Base-by-base conservation (phyloP, 2,888 invertebrate genomes). In the Acholoe squamosa region DNA sequence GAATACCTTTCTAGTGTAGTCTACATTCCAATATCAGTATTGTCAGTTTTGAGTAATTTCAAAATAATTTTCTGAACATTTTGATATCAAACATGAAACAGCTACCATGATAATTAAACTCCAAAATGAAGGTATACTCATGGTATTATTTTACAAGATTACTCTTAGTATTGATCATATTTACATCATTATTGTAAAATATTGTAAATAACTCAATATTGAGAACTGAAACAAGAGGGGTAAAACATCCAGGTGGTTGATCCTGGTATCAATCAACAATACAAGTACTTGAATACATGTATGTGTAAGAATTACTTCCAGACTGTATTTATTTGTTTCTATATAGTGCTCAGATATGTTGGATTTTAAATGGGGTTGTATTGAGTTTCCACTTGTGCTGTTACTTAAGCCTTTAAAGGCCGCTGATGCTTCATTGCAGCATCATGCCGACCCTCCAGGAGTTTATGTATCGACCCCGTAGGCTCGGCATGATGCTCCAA, bases 231-330 rank as follows among this genome's bases (percentile, higher is more conserved):
- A 76, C 1, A 76, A 25, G 76, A 31, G 25, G n/a, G 61, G 61
- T n/a, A 22, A 22, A 31, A 43, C 43, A 33, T 33, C 22, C 43
- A 76, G 31, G 31, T 19, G 76, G 76, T 76, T 76, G 61, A 71
- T 71, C 19, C 14, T 71, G 25, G 3, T 71, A 71, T 16, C 25
- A 76, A 76, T 25, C 76, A 31, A 14, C 28, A 14, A 76, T 76
- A 28, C 76, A 76, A 76, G 5, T 76, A 80, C 80, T 80, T 80
- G 80, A 80, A 80, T 80, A 80, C 80, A 43, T 80, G 80, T 80
- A 34, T 80, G 80, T 80, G 80, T 80, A 80, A 80, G 34, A 80
- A 34, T 34, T 80, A 80, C 80, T 80, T 80, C 80, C 33, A 80
- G 22, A 80, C 33, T 80, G 43, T 80, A 80, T 80, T 80, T 80